A percentile compares a stretch with the other conserved stretches of the same genome.
These are phyloP conservation scores for Eospalax fontanierii DNA, from an alignment of 2,797 vertebrate species.

Conservation along the genomic window DNA sequence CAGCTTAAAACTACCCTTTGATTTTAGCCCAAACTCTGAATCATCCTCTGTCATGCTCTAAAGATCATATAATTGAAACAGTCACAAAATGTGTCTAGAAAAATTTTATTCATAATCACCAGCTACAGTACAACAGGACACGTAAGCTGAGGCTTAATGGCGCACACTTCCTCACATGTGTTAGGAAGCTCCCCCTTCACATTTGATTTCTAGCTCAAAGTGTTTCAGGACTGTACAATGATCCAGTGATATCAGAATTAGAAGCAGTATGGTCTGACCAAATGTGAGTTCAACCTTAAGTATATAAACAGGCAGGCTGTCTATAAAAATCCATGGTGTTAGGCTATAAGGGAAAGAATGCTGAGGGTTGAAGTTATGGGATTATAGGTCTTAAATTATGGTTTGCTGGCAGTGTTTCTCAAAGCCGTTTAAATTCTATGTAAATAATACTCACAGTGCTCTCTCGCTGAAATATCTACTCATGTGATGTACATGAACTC, in stretches of 20 bases:
- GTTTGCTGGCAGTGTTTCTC: neutral
- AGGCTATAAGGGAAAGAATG: neutral
- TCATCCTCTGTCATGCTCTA: no score
- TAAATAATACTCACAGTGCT: neutral
- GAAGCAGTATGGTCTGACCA: neutral
- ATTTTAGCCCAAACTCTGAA: slow-evolving; percentile 7
- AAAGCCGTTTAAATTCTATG: neutral
- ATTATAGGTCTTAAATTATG: neutral
- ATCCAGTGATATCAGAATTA: neutral
- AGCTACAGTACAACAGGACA: neutral
- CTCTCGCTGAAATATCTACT: neutral
- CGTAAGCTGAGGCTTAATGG: neutral
- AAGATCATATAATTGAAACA: slow-evolving; percentile 19
- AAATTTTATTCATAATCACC: neutral
- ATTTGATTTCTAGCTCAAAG: neutral
- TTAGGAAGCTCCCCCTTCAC: neutral
- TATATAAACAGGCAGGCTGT: neutral
- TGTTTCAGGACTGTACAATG: neutral
- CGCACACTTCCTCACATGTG: neutral
- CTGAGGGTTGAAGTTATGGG: neutral
- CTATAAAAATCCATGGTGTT: neutral
- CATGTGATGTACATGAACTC: neutral
- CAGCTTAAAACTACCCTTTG: slow-evolving; percentile 1
- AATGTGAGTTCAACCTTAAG: neutral
- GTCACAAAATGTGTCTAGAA: no score